Conservation (phyloP, 2,797 vertebrate species). For the Schizopygopsis pylzovi region DNA sequence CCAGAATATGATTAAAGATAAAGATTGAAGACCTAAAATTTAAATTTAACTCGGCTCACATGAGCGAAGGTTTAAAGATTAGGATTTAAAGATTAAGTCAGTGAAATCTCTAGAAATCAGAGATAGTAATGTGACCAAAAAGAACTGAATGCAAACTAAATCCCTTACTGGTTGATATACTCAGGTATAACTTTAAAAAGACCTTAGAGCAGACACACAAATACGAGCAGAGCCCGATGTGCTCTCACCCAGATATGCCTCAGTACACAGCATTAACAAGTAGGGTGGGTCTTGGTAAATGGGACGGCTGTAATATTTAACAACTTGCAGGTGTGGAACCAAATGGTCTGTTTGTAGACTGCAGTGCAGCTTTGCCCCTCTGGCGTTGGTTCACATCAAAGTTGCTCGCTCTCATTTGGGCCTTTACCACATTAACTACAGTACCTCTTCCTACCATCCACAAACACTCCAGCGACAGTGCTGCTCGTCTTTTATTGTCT, state of each 20-base stretch:
- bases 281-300: slow-evolving; percentile 68
- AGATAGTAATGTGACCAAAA: not conserved
- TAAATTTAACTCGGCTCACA: not conserved
- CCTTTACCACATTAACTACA: slow-evolving; percentile 72
- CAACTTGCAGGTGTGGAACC: slow-evolving; percentile 78
- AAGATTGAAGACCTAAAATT: not conserved
- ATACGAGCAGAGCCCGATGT: slow-evolving; percentile 31
- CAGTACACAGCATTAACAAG: slow-evolving; percentile 46
- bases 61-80: not conserved
- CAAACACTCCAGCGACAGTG: not conserved
- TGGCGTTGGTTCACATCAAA: slow-evolving; percentile 73
- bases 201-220: slow-evolving; percentile 7
- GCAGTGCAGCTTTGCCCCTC: slow-evolving; percentile 58
- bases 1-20: not conserved
- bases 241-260: slow-evolving; percentile 22
- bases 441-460: slow-evolving; percentile 10
- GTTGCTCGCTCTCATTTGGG: slow-evolving; percentile 74
- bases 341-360: slow-evolving; percentile 50
- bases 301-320: slow-evolving; percentile 73
- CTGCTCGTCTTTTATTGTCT: slow-evolving; percentile 70
- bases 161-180: slow-evolving; percentile 16
- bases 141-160: not conserved
- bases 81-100: not conserved
- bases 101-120: not conserved
- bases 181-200: slow-evolving; percentile 2